These are phyloP conservation scores for Ferdinandea cuprea DNA, from an alignment of 2,888 invertebrate species.

Conservation along the genomic window DNA sequence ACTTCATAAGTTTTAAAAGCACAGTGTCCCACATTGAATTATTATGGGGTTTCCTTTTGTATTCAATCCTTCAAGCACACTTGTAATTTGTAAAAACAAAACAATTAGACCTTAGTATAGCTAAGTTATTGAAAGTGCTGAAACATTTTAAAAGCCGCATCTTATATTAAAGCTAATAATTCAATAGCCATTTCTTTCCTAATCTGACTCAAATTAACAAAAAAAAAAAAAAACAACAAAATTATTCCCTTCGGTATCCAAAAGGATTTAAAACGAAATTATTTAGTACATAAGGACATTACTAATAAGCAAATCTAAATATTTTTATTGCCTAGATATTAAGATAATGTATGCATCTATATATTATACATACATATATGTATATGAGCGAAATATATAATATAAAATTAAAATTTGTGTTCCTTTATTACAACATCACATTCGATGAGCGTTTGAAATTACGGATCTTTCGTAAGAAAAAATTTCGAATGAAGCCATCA, in stretches of 20 bases:
- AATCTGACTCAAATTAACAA: constrained; percentile 15
- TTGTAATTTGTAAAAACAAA: constrained; percentile 13
- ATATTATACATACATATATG: constrained; percentile 53
- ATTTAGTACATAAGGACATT: constrained; percentile 31
- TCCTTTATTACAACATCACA: not conserved
- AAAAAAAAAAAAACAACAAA: too few species aligned
- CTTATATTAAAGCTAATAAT: constrained; percentile 23
- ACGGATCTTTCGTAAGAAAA: too few species aligned
- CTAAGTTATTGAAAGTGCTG: constrained; percentile 49
- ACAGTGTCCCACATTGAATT: constrained; percentile 16
- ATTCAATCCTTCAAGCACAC: constrained; percentile 12
- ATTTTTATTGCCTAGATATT: constrained; percentile 66
- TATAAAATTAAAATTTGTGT: constrained; percentile 11
- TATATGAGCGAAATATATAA: constrained; percentile 56
- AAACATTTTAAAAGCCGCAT: constrained; percentile 16
- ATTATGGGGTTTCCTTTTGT: constrained; percentile 5
- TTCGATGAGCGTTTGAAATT: not conserved
- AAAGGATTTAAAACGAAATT: constrained; percentile 54
- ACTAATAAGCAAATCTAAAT: constrained; percentile 53
- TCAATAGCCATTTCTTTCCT: constrained; percentile 54
- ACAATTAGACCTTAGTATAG: constrained; percentile 21
- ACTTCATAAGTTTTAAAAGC: constrained; percentile 27
- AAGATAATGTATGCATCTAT: constrained; percentile 54
- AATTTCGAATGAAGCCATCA: too few species aligned
- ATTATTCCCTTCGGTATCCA: constrained; percentile 42